phyloP scores from a whole-genome alignment of 2,888 invertebrate genomes.

The Parnassius orleans region DNA sequence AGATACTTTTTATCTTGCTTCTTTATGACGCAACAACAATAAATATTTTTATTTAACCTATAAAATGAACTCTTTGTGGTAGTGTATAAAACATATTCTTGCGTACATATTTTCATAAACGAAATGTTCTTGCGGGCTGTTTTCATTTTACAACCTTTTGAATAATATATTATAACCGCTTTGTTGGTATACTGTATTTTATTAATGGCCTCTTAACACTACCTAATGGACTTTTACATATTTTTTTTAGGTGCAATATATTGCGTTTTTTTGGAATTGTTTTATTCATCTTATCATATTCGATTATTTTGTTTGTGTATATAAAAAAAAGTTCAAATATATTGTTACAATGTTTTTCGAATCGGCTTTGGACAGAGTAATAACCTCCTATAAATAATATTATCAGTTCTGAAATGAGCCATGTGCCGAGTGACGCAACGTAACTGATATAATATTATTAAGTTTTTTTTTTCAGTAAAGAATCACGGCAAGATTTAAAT shows the following conservation, averaged over 20 bases:
- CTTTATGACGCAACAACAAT: constrained; percentile 12
- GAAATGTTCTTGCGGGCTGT: constrained; percentile 39
- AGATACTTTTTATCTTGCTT: constrained; percentile 5
- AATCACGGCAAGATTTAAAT: too few relatives aligned
- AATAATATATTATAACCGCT: constrained; percentile 42
- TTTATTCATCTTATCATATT: too few relatives aligned
- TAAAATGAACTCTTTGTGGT: constrained; percentile 22
- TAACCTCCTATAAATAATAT: too few relatives aligned
- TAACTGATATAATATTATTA: too few relatives aligned
- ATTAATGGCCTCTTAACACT: constrained; percentile 42
- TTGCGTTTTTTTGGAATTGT: too few relatives aligned
- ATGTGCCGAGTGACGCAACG: too few relatives aligned
- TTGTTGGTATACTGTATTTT: constrained; percentile 36
- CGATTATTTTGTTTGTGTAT: too few relatives aligned
- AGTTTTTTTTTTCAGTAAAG: too few relatives aligned
- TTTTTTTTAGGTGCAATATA: constrained; percentile 9
- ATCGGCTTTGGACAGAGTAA: too few relatives aligned
- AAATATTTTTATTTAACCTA: constrained; percentile 20
- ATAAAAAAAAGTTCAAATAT: too few relatives aligned
- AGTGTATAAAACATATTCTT: constrained; percentile 31
- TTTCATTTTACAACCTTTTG: constrained; percentile 41
- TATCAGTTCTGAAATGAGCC: too few relatives aligned
- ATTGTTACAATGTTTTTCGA: too few relatives aligned
- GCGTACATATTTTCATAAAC: constrained; percentile 40
- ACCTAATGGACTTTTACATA: constrained; percentile 30